phyloP scores from a whole-genome alignment of 2,797 vertebrate genomes.

The Alcedo atthis region DNA sequence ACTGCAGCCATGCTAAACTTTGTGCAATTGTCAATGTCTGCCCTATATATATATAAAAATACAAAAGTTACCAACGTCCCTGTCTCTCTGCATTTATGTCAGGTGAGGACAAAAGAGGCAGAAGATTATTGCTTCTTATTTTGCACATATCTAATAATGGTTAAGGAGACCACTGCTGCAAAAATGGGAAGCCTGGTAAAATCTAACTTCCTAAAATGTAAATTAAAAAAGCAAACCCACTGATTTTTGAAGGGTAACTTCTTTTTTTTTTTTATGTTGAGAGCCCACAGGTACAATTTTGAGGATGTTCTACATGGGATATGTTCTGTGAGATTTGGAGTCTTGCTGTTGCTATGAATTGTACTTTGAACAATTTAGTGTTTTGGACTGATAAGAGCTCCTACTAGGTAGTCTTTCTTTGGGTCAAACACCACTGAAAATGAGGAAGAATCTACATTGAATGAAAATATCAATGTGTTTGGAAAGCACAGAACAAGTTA shows the following conservation, averaged over 20 bases:
- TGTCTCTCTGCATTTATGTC: conserved; percentile 2
- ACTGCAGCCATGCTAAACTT: background rate
- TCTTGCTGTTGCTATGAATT: conserved; percentile 61
- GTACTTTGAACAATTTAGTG: conserved; percentile 59
- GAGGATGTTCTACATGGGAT: conserved; percentile 39
- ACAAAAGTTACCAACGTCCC: conserved; percentile 41
- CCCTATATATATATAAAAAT: conserved; percentile 12
- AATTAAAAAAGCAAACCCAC: conserved; percentile 5
- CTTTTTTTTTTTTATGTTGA: conserved; percentile 27
- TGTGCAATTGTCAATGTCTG: conserved; percentile 3
- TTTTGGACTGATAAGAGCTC: conserved; percentile 51
- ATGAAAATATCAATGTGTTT: conserved; percentile 43
- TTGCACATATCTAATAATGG: conserved; percentile 42
- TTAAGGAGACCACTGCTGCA: conserved; percentile 42
- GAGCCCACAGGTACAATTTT: conserved; percentile 23
- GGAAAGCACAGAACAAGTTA: conserved; percentile 45
- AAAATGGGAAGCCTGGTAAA: conserved; percentile 47
- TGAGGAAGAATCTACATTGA: conserved; percentile 23
- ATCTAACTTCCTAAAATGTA: conserved; percentile 14
- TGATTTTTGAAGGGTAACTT: conserved; percentile 7
- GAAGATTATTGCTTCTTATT: conserved; percentile 31
- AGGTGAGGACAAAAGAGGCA: conserved; percentile 8
- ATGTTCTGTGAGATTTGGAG: conserved; percentile 47
- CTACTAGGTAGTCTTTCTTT: conserved; percentile 59
- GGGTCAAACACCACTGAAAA: conserved; percentile 45